Evolutionary conservation across 2,888 invertebrate genomes (phyloP).

Genomic region (Cotesia congregata): DNA sequence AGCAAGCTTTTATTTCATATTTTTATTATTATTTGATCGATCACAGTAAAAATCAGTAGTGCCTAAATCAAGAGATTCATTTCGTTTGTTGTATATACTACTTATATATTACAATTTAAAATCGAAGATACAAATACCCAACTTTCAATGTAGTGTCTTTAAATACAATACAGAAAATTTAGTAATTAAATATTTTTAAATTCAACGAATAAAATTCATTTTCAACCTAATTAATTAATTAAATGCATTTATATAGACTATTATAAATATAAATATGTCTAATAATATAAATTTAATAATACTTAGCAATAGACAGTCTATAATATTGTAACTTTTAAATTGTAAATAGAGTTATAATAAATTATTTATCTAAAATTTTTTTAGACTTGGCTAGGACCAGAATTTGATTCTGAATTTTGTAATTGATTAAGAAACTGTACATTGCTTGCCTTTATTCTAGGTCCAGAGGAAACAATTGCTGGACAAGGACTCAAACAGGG

Average conservation of each 20-base stretch:
- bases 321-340: slow-evolving; percentile 43
- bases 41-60: neutral
- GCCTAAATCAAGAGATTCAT: neutral
- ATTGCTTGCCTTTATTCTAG: slow-evolving; percentile 74
- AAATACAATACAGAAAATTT: neutral
- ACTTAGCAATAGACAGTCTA: slow-evolving; percentile 32
- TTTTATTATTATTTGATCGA: neutral
- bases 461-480: slow-evolving; percentile 71
- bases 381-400: slow-evolving; percentile 59
- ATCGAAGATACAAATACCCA: neutral
- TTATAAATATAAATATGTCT: no score
- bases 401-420: slow-evolving; percentile 58
- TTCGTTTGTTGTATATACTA: neutral
- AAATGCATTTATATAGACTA: neutral
- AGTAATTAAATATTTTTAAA: slow-evolving; percentile 21
- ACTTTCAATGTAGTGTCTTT: slow-evolving; percentile 28
- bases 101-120: slow-evolving; percentile 18
- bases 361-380: slow-evolving; percentile 33
- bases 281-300: neutral
- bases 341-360: slow-evolving; percentile 41
- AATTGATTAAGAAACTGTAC: slow-evolving; percentile 77
- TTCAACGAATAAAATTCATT: neutral
- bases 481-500: slow-evolving; percentile 86
- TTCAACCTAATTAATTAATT: slow-evolving; percentile 1
- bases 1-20: no score